A percentile compares a stretch with the other conserved stretches of the same genome.
Conservation (phyloP, 2,888 invertebrate species). For the Suillia variegata region DNA sequence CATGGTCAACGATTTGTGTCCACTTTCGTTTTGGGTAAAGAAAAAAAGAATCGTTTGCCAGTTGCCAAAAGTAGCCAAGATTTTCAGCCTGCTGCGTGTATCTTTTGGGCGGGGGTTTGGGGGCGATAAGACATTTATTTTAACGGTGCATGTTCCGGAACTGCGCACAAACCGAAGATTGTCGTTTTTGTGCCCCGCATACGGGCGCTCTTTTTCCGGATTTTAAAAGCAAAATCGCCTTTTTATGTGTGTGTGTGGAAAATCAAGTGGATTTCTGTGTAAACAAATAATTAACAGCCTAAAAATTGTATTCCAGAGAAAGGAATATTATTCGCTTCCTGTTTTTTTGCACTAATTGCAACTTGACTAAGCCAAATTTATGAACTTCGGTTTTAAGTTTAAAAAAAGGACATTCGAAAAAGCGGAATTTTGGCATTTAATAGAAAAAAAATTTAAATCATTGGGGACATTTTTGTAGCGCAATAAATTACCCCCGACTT, state of each 20-base stretch:
- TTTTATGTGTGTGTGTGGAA: no score
- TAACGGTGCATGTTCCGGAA: constrained; percentile 27
- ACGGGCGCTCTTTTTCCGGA: constrained; percentile 5
- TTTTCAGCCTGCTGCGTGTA: not conserved
- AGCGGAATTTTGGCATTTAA: not conserved
- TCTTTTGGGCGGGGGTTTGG: no score
- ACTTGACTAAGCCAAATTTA: not conserved
- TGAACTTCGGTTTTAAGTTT: not conserved
- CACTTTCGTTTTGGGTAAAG: no score
- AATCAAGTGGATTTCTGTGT: constrained; percentile 21
- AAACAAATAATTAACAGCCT: constrained; percentile 27
- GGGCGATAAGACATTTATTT: no score
- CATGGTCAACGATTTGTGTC: constrained; percentile 1
- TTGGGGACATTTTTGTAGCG: not conserved
- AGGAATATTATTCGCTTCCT: no score
- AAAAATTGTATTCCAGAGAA: no score
- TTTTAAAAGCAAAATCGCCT: no score
- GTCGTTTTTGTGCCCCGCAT: constrained; percentile 17
- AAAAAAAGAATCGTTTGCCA: no score
- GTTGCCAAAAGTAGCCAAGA: not conserved
- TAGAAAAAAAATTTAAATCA: not conserved
- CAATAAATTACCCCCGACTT: not conserved
- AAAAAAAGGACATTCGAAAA: not conserved
- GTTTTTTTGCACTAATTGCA: no score
- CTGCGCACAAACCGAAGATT: constrained; percentile 27